Percentiles rank a stretch among this genome's conserved stretches.
phyloP scores from a whole-genome alignment of 2,888 invertebrate species.

The Zygogramma bicolorata region DNA sequence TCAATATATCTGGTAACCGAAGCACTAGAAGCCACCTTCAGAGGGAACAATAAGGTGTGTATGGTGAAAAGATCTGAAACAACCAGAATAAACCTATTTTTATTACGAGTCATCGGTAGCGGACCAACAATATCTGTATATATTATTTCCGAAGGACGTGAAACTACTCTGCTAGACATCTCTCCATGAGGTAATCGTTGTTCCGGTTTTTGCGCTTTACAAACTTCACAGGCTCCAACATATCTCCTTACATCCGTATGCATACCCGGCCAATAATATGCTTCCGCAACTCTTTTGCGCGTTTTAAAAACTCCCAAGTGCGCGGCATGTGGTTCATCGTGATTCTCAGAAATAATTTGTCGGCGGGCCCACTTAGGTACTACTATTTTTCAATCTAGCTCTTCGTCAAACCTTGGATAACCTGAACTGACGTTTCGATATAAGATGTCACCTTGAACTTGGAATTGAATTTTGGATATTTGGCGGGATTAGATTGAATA shows the following conservation, averaged over 20 bases:
- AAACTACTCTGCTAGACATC: conserved; percentile 21
- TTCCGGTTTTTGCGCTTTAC: conserved; percentile 30
- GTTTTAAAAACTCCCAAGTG: conserved; percentile 34
- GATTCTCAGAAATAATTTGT: conserved; percentile 14
- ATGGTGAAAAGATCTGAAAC: conserved; percentile 36
- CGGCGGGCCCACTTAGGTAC: conserved; percentile 24
- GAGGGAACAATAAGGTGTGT: conserved; percentile 20
- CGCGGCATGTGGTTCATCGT: conserved; percentile 28
- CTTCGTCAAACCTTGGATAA: too few relatives aligned
- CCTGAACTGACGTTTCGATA: too few relatives aligned
- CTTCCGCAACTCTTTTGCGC: background rate
- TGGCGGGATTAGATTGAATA: background rate
- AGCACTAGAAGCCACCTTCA: too few relatives aligned
- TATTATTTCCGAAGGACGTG: conserved; percentile 30
- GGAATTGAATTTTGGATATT: conserved; percentile 18
- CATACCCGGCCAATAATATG: conserved; percentile 34
- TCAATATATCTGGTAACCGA: conserved; percentile 20
- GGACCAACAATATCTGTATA: conserved; percentile 36
- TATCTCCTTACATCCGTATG: conserved; percentile 13
- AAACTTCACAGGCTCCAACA: conserved; percentile 23
- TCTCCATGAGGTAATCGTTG: conserved; percentile 18
- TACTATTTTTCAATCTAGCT: conserved; percentile 27
- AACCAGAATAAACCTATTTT: conserved; percentile 31
- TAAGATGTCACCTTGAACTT: background rate
- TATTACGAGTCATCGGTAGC: conserved; percentile 18